Conservation (phyloP, 2,797 vertebrate species). For the Siniperca obscura region DNA sequence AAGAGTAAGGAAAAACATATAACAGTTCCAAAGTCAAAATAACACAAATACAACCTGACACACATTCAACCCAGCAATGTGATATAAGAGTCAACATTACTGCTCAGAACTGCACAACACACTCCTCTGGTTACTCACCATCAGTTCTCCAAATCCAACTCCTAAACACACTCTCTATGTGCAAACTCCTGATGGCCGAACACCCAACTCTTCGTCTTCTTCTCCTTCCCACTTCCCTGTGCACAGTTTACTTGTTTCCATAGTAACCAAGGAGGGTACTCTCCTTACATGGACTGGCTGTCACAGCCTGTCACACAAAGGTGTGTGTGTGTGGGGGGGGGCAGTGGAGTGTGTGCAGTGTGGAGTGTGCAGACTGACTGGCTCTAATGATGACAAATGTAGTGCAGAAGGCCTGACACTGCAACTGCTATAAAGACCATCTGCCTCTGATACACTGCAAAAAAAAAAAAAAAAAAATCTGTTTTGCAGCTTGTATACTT, state of each 20-base stretch:
- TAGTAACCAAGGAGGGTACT: constrained; percentile 58
- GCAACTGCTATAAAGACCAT: constrained; percentile 33
- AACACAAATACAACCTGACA: not conserved
- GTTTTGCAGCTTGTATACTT: not conserved
- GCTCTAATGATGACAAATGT: constrained; percentile 63
- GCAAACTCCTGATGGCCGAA: constrained; percentile 15
- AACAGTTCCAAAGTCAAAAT: not conserved
- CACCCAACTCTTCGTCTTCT: constrained; percentile 21
- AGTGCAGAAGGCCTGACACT: constrained; percentile 43
- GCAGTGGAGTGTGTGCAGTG: not conserved
- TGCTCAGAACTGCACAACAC: not conserved
- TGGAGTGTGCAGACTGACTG: constrained; percentile 30
- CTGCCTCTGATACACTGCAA: constrained; percentile 26
- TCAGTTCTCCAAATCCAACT: constrained; percentile 34
- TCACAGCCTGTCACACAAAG: constrained; percentile 55
- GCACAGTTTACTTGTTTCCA: constrained; percentile 80
- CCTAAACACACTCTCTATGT: constrained; percentile 7
- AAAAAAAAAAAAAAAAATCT: not conserved
- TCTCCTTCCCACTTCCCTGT: constrained; percentile 16
- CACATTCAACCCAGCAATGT: not conserved
- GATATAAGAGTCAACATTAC: not conserved
- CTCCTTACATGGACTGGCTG: constrained; percentile 34
- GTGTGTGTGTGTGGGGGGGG: constrained; percentile 2
- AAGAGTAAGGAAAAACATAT: not conserved
- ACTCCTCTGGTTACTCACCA: constrained; percentile 61